phyloP scores from a whole-genome alignment of 2,797 vertebrate genomes.

The Danio jaintianensis region DNA sequence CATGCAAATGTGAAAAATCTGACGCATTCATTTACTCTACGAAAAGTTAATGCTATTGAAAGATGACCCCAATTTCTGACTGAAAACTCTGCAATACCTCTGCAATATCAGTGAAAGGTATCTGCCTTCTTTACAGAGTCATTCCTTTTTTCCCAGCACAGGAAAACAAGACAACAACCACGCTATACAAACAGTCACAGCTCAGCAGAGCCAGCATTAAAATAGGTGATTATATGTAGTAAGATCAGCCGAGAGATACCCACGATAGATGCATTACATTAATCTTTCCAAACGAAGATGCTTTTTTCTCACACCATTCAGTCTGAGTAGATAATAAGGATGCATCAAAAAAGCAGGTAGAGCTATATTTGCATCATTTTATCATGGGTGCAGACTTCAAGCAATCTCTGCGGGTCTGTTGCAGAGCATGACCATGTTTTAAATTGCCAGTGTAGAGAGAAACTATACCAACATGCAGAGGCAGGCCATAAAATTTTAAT shows the following conservation, averaged over 20 bases:
- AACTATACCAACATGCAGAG: conserved; percentile 51
- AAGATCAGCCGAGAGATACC: background rate
- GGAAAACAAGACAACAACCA: conserved; percentile 3
- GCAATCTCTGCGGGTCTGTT: conserved; percentile 14
- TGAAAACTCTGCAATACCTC: conserved; percentile 1
- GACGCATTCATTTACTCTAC: background rate
- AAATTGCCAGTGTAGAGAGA: conserved; percentile 27
- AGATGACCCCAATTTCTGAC: background rate
- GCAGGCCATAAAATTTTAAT: conserved; percentile 64
- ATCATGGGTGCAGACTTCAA: conserved; percentile 30
- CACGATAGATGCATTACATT: conserved; percentile 18
- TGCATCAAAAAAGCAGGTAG: conserved; percentile 36
- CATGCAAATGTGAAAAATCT: conserved; percentile 7
- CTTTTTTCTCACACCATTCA: conserved; percentile 2
- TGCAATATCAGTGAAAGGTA: background rate
- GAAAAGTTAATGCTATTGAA: conserved; percentile 5
- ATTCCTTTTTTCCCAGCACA: background rate
- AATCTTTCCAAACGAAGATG: conserved; percentile 28
- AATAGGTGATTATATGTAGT: conserved; percentile 17
- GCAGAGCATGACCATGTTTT: conserved; percentile 45
- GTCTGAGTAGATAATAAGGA: conserved; percentile 25
- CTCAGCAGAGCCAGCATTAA: background rate
- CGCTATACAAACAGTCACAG: conserved; percentile 12
- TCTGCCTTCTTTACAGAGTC: background rate
- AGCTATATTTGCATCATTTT: conserved; percentile 38